Percentiles rank a stretch among this genome's conserved stretches.
Evolutionary conservation across 2,113 vertebrate species (phyloP).

Genomic region (Gallinago jamesoni): DNA sequence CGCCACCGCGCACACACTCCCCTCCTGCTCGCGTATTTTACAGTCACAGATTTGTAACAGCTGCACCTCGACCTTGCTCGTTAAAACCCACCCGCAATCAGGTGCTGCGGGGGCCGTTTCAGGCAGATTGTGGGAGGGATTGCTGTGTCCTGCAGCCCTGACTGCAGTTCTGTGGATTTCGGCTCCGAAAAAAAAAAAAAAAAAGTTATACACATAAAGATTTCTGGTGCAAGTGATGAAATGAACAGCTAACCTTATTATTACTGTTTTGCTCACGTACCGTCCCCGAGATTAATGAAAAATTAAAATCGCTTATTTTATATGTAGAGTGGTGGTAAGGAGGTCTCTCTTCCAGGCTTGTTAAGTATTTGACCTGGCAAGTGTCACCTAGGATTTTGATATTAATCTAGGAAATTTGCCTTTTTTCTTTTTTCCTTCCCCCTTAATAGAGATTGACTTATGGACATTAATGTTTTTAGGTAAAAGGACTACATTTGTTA

Average conservation of each 20-base stretch:
- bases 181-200: background rate
- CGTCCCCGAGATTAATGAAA: background rate
- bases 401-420: background rate
- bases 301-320: constrained; percentile 11
- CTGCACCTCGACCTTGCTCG: background rate
- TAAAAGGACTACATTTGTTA: constrained; percentile 32
- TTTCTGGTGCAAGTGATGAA: background rate
- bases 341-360: background rate
- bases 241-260: background rate
- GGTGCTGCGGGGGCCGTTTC: background rate
- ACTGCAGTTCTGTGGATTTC: background rate
- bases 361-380: constrained; percentile 53
- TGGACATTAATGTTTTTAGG: constrained; percentile 39
- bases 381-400: constrained; percentile 31
- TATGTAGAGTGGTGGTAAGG: background rate
- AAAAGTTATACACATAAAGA: background rate
- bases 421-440: background rate
- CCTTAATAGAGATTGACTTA: background rate
- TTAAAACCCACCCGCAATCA: background rate
- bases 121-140: background rate
- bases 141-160: background rate
- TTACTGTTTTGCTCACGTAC: background rate
- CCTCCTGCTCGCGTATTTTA: background rate
- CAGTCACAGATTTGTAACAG: background rate
- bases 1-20: background rate